Percentiles rank a stretch among this genome's conserved stretches.
phyloP scores from a whole-genome alignment of 1,140 invertebrate genomes.

The Diabrotica undecimpunctata region DNA sequence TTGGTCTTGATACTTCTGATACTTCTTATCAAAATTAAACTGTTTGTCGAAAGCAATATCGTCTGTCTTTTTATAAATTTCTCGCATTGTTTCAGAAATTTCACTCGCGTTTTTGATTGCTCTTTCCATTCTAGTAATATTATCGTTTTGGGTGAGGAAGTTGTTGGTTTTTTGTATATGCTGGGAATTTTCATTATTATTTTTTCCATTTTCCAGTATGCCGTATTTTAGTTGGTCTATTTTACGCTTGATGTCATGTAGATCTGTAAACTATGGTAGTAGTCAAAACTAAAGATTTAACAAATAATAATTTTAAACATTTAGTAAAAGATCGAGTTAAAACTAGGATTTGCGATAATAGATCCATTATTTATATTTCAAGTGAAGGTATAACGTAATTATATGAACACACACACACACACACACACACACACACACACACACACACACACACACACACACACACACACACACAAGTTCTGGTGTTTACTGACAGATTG shows the following conservation, averaged over 20 bases:
- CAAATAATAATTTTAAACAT: conserved; percentile 4
- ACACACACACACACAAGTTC: no score
- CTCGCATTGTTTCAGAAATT: conserved; percentile 50
- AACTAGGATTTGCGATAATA: neutral
- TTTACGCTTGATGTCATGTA: conserved; percentile 28
- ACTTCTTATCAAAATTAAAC: conserved; percentile 48
- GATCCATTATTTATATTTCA: no score
- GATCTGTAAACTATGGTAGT: conserved; percentile 26
- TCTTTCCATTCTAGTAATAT: conserved; percentile 38
- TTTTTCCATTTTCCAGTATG: conserved; percentile 32
- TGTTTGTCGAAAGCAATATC: conserved; percentile 49
- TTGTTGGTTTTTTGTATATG: conserved; percentile 30
- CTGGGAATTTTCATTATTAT: conserved; percentile 33
- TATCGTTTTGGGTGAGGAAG: conserved; percentile 21
- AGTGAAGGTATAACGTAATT: no score
- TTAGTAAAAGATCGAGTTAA: neutral
- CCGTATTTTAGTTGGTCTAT: conserved; percentile 32
- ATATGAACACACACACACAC: no score
- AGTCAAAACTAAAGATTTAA: neutral
- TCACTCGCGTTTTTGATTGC: conserved; percentile 49
- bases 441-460: no score
- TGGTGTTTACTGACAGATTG: no score
- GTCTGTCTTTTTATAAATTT: conserved; percentile 52
- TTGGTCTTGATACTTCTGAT: conserved; percentile 33
- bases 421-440: no score